Percentiles rank a stretch among this genome's conserved stretches.
These are phyloP conservation scores for Aspidoscelis tigris DNA, from an alignment of 2,113 vertebrate species.

Conservation along the genomic window DNA sequence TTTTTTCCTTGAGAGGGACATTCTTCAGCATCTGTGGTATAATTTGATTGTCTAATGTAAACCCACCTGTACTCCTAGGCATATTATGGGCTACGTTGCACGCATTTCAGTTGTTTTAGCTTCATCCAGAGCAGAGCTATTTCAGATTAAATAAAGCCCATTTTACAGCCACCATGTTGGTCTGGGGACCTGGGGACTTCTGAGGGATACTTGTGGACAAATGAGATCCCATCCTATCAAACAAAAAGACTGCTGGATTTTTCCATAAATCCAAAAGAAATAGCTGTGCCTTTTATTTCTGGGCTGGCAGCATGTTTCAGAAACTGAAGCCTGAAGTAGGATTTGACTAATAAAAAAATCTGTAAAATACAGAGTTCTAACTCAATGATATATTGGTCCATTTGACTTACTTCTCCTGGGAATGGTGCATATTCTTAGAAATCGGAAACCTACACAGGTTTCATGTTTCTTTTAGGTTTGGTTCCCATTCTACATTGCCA, in stretches of 20 bases:
- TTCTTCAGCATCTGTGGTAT: too few relatives aligned
- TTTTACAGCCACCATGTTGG: too few relatives aligned
- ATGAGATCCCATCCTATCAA: neutral
- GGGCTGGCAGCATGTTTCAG: constrained; percentile 34
- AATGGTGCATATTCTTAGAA: constrained; percentile 28
- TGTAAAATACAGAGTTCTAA: neutral
- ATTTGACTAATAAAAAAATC: constrained; percentile 34
- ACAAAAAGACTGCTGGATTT: too few relatives aligned
- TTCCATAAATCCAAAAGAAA: too few relatives aligned
- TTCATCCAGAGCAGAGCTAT: neutral
- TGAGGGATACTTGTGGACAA: neutral
- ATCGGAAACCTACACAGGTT: constrained; percentile 48
- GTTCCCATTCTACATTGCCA: constrained; percentile 49
- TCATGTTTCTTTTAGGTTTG: constrained; percentile 43
- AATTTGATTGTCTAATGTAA: too few relatives aligned
- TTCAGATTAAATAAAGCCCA: neutral
- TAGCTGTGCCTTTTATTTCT: constrained; percentile 1
- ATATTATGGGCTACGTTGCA: too few relatives aligned
- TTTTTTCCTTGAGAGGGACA: too few relatives aligned
- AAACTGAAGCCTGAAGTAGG: constrained; percentile 39
- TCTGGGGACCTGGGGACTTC: neutral
- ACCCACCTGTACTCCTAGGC: too few relatives aligned
- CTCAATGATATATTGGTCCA: constrained; percentile 35
- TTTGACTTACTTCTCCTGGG: constrained; percentile 41
- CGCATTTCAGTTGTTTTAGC: too few relatives aligned